These are phyloP conservation scores for Papilio protenor DNA, from an alignment of 2,888 invertebrate species.

Conservation along the genomic window DNA sequence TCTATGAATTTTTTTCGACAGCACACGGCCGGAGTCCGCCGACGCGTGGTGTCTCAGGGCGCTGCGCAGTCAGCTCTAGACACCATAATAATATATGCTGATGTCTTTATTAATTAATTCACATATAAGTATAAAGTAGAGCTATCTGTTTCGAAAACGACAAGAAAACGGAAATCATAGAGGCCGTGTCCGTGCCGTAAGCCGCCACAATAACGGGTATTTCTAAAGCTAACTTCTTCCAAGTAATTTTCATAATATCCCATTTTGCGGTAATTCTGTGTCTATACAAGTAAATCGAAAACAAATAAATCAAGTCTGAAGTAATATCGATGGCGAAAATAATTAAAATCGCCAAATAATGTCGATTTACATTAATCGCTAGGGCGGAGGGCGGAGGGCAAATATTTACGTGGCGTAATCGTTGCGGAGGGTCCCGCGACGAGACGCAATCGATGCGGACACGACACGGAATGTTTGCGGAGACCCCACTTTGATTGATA, in stretches of 20 bases:
- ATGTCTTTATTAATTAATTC: too few species aligned
- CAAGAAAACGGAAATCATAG: too few species aligned
- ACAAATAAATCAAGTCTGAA: neutral
- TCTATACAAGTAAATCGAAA: neutral
- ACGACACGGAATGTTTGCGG: slow-evolving; percentile 3
- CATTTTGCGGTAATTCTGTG: neutral
- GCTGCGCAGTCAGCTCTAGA: too few species aligned
- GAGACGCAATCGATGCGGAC: slow-evolving; percentile 31
- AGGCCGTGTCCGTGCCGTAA: neutral
- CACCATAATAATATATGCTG: too few species aligned
- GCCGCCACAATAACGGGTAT: neutral
- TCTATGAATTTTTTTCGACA: too few species aligned
- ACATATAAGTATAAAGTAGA: too few species aligned
- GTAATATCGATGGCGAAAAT: neutral
- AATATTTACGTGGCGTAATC: slow-evolving; percentile 45
- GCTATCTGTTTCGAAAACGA: too few species aligned
- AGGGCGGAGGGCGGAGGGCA: slow-evolving; percentile 34
- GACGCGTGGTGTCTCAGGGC: too few species aligned
- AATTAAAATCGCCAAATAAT: slow-evolving; percentile 35
- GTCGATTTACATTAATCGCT: slow-evolving; percentile 19
- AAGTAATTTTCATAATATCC: too few species aligned
- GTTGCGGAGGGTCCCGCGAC: slow-evolving; percentile 25
- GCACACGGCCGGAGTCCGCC: too few species aligned
- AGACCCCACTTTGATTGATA: slow-evolving; percentile 4
- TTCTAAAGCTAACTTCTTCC: too few species aligned